Conservation (phyloP, 2,113 vertebrate genomes). For the Halcyon malimbica region DNA sequence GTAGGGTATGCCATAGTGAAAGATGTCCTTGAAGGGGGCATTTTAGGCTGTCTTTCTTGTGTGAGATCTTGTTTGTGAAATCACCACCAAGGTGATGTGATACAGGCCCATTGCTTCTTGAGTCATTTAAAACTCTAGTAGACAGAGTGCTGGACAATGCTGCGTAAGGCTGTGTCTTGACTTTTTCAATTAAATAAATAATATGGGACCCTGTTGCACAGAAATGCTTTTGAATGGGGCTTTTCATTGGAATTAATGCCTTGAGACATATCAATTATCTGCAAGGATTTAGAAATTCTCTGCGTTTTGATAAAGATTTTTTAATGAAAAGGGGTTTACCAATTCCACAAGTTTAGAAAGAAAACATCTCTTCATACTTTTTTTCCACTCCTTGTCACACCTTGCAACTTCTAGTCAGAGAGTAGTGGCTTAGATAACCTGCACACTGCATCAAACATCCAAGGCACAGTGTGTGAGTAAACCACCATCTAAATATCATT, state of each 20-base stretch:
- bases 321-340: background rate
- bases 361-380: background rate
- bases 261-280: background rate
- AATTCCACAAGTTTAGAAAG: background rate
- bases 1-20: background rate
- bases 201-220: background rate
- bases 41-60: background rate
- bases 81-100: background rate
- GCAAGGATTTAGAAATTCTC: background rate
- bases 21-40: background rate
- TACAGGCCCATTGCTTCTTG: background rate
- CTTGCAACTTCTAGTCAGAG: background rate
- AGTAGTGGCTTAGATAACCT: background rate
- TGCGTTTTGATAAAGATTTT: background rate
- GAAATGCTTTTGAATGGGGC: background rate
- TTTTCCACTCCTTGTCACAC: background rate
- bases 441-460: background rate
- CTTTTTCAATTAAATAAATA: background rate
- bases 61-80: background rate
- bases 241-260: background rate
- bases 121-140: background rate
- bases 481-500: background rate
- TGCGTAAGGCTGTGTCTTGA: fast-evolving
- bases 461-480: background rate
- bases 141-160: background rate